Percentiles rank a stretch among this genome's conserved stretches.
Conservation (phyloP, 2,113 vertebrate species). For the Alces alces region DNA sequence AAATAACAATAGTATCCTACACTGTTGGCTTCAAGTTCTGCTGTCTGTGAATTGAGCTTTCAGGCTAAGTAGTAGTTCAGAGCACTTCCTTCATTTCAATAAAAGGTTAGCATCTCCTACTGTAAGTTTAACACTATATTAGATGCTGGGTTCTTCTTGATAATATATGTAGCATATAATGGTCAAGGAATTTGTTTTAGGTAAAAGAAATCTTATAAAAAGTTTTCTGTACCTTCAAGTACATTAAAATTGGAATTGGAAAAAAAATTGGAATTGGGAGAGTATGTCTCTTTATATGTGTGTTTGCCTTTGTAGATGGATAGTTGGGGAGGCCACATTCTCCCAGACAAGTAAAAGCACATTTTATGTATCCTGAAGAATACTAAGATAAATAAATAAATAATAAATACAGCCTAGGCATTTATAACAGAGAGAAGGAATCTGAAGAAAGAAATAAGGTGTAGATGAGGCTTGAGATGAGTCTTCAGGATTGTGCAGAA, state of each 20-base stretch:
- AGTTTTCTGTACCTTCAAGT: background rate
- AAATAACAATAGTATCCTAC: background rate
- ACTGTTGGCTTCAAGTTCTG: background rate
- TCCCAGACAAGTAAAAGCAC: background rate
- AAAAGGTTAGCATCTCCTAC: background rate
- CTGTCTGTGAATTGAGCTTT: background rate
- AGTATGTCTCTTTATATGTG: background rate
- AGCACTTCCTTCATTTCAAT: background rate
- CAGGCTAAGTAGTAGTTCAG: background rate
- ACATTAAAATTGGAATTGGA: background rate
- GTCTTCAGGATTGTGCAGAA: background rate
- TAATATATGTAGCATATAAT: background rate
- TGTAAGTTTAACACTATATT: background rate
- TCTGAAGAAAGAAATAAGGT: background rate
- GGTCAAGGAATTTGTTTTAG: background rate
- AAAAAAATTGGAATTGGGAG: background rate
- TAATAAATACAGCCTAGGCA: background rate
- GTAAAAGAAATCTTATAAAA: background rate
- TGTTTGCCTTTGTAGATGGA: background rate
- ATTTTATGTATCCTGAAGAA: background rate
- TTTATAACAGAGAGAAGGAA: background rate
- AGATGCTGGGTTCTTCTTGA: background rate
- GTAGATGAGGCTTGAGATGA: background rate
- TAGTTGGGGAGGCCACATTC: fast-evolving
- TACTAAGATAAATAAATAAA: background rate